These are phyloP conservation scores for Drosophila santomea DNA, from an alignment of 1,140 invertebrate genomes.

Conservation along the genomic window DNA sequence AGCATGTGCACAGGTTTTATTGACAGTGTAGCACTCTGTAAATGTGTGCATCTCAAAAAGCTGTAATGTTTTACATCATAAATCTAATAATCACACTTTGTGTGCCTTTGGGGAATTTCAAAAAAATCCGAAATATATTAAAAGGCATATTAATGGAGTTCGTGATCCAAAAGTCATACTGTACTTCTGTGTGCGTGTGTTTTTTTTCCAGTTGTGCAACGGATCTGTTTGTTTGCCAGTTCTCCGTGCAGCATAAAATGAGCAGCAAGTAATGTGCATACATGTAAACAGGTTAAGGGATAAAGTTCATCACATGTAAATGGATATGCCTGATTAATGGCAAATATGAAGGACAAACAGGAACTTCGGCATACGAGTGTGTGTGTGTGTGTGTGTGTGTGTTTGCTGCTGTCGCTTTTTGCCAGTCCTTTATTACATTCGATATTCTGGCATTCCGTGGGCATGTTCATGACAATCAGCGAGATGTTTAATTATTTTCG, in stretches of 20 bases:
- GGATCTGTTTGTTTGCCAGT: constrained; percentile 22
- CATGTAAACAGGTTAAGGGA: constrained; percentile 61
- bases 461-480: not conserved
- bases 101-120: too few relatives aligned
- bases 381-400: not conserved
- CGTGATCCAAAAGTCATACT: not conserved
- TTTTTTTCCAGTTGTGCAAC: constrained; percentile 5
- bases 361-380: constrained; percentile 9
- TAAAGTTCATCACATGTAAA: constrained; percentile 54
- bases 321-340: constrained; percentile 53
- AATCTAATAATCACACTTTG: too few relatives aligned
- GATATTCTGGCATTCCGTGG: not conserved
- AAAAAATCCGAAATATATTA: too few relatives aligned
- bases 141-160: not conserved
- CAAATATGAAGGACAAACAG: constrained; percentile 33
- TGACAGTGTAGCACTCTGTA: not conserved
- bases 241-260: constrained; percentile 39
- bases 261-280: constrained; percentile 61
- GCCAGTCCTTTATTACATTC: constrained; percentile 2
- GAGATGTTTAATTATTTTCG: not conserved
- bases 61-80: too few relatives aligned
- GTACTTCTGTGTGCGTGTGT: constrained; percentile 5
- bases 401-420: not conserved
- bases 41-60: too few relatives aligned
- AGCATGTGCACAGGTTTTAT: constrained; percentile 1